Evolutionary conservation across 2,797 vertebrate species (phyloP).

Genomic region (Sebastolobus altivelis): DNA sequence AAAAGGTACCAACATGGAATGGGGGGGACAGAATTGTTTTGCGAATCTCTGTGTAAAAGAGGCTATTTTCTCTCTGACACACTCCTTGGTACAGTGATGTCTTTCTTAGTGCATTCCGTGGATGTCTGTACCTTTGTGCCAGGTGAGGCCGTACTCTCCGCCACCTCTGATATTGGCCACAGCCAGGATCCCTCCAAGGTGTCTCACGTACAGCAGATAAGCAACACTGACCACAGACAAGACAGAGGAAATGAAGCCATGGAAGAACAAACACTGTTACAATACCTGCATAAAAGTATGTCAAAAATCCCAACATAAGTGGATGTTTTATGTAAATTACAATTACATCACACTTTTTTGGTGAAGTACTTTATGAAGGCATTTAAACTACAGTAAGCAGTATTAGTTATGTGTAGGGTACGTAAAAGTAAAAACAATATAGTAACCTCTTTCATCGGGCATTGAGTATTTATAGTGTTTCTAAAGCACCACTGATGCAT

Average conservation of each 20-base stretch:
- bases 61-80: background rate
- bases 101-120: background rate
- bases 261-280: background rate
- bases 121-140: slow-evolving; percentile 83
- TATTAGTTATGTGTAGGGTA: background rate
- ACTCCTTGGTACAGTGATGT: background rate
- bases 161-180: slow-evolving; percentile 87
- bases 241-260: background rate
- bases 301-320: background rate
- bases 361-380: background rate
- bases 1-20: background rate
- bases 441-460: background rate
- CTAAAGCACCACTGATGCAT: background rate
- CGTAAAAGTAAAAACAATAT: background rate
- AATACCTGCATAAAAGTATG: background rate
- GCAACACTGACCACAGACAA: slow-evolving; percentile 72
- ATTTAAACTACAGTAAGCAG: background rate
- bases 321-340: background rate
- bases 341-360: background rate
- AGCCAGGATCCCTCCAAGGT: slow-evolving; percentile 85
- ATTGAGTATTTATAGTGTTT: background rate
- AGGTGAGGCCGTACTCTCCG: slow-evolving; percentile 86
- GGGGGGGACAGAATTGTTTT: rapidly evolving
- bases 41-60: too few species aligned
- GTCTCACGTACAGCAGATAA: slow-evolving; percentile 83